Percentiles rank a stretch among this genome's conserved stretches.
Conservation (phyloP, 2,888 invertebrate genomes). For the Agrochola circellaris region DNA sequence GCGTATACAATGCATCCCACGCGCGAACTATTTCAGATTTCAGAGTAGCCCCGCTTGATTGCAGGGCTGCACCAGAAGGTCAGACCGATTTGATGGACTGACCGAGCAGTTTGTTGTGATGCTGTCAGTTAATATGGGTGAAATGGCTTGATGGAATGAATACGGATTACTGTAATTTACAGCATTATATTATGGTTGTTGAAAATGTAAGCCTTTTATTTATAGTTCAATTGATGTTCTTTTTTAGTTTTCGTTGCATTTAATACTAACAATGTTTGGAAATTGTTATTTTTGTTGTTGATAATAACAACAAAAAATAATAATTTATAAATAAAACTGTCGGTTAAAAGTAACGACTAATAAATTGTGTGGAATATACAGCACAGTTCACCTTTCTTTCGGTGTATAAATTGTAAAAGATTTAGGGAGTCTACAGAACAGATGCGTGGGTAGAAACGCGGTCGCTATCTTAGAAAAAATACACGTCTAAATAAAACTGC, state of each 20-base stretch:
- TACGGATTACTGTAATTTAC: constrained; percentile 10
- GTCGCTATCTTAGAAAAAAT: constrained; percentile 42
- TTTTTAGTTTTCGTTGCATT: not conserved
- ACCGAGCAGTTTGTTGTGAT: constrained; percentile 24
- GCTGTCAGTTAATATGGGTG: constrained; percentile 7
- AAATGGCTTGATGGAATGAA: constrained; percentile 16
- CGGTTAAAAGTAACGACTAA: not conserved
- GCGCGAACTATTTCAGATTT: constrained; percentile 79
- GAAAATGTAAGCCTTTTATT: not conserved
- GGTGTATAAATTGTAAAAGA: constrained; percentile 37
- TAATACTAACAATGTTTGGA: not conserved
- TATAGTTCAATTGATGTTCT: not conserved
- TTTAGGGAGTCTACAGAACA: constrained; percentile 29
- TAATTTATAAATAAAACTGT: not conserved
- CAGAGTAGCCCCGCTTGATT: constrained; percentile 66
- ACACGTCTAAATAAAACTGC: constrained; percentile 53
- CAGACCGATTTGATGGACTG: constrained; percentile 11
- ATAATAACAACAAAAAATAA: not conserved
- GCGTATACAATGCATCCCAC: constrained; percentile 81
- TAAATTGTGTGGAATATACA: constrained; percentile 28
- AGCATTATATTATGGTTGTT: not conserved
- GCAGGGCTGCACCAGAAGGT: constrained; percentile 64
- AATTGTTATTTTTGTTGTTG: not conserved
- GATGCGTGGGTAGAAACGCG: constrained; percentile 47
- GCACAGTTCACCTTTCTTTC: constrained; percentile 34